Percentiles rank a stretch among this genome's conserved stretches.
These are phyloP conservation scores for Benthosema pterotum DNA, from an alignment of 2,797 vertebrate genomes.

Conservation along the genomic window DNA sequence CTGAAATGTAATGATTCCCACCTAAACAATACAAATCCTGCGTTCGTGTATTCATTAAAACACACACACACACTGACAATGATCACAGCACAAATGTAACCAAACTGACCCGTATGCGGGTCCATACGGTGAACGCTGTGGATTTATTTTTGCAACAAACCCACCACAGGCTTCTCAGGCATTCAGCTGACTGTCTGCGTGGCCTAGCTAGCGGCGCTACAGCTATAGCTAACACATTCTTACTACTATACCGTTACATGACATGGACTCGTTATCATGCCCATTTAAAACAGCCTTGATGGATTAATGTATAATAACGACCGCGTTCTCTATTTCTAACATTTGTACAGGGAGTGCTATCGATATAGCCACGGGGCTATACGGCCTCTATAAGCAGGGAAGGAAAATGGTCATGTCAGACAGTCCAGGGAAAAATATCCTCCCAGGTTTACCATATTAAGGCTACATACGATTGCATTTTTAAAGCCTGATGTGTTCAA, in stretches of 20 bases:
- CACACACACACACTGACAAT: too few relatives aligned
- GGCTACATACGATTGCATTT: neutral
- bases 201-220: constrained; percentile 66
- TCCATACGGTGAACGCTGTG: too few relatives aligned
- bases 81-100: too few relatives aligned
- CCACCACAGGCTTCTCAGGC: constrained; percentile 6
- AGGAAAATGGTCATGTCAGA: constrained; percentile 54
- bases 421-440: constrained; percentile 20
- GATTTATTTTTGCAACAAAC: neutral
- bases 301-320: neutral
- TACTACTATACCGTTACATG: constrained; percentile 8
- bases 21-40: too few relatives aligned
- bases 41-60: too few relatives aligned
- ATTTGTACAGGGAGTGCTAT: constrained; percentile 36
- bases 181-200: constrained; percentile 44
- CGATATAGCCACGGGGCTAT: constrained; percentile 5
- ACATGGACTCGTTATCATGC: too few relatives aligned
- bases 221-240: constrained; percentile 49
- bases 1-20: too few relatives aligned
- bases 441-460: constrained; percentile 28
- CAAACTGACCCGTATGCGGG: too few relatives aligned
- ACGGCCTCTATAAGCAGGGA: constrained; percentile 13
- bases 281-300: too few relatives aligned
- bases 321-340: neutral
- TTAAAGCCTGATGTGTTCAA: too few relatives aligned